These are phyloP conservation scores for Cryptus viduatorius DNA, from an alignment of 2,888 invertebrate species.

Conservation along the genomic window DNA sequence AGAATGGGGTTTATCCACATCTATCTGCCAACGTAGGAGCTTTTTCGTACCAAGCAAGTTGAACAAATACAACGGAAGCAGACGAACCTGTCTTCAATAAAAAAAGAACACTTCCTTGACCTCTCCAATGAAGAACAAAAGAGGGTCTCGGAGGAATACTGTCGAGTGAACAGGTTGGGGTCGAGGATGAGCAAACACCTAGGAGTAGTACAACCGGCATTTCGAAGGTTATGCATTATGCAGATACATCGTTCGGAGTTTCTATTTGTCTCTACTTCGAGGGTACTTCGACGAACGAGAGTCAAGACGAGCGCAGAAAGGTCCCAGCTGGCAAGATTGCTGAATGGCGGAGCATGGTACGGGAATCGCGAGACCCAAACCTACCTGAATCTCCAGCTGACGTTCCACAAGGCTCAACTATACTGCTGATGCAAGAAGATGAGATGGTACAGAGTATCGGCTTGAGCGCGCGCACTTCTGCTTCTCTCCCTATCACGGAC, in stretches of 20 bases:
- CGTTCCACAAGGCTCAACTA: constrained; percentile 18
- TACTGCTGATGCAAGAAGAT: constrained; percentile 43
- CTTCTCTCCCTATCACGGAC: background rate
- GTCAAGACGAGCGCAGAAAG: constrained; percentile 26
- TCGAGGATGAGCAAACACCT: constrained; percentile 39
- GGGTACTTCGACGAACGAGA: constrained; percentile 34
- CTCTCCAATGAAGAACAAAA: constrained; percentile 70
- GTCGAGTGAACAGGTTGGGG: constrained; percentile 24
- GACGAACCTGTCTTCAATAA: constrained; percentile 67
- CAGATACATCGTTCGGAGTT: constrained; percentile 76
- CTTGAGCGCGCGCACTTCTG: constrained; percentile 18
- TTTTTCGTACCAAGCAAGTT: constrained; percentile 19
- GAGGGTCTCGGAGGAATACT: constrained; percentile 30
- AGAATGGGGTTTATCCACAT: no score
- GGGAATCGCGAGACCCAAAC: constrained; percentile 40
- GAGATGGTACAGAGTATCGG: constrained; percentile 26
- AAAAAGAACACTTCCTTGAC: constrained; percentile 6
- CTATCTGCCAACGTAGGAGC: background rate
- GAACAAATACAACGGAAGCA: constrained; percentile 15
- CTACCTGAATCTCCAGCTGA: constrained; percentile 43
- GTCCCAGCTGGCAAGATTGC: constrained; percentile 36
- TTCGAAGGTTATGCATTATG: constrained; percentile 78
- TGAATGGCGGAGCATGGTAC: constrained; percentile 27
- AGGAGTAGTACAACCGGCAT: constrained; percentile 46
- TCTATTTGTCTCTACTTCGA: constrained; percentile 74